phyloP scores from a whole-genome alignment of 2,113 vertebrate species.

The Pteruthius melanotis region DNA sequence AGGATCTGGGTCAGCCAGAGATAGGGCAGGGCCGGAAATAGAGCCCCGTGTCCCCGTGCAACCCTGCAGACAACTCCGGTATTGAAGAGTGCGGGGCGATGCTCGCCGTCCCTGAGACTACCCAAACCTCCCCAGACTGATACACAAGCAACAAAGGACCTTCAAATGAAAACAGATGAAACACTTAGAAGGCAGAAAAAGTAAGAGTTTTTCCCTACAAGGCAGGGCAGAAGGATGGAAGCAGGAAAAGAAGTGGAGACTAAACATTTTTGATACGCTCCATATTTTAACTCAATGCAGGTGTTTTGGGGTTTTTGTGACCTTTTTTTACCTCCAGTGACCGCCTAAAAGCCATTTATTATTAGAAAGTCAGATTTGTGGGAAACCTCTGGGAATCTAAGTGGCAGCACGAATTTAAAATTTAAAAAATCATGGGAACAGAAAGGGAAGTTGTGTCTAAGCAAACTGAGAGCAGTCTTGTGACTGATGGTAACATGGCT shows the following conservation, averaged over 20 bases:
- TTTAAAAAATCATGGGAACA: background rate
- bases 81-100: rapidly evolving
- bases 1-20: constrained; percentile 3
- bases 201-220: rapidly evolving
- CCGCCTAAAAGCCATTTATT: background rate
- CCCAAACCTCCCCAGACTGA: background rate
- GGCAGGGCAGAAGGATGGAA: background rate
- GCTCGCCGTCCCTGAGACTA: background rate
- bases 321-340: background rate
- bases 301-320: background rate
- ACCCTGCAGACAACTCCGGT: background rate
- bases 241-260: background rate
- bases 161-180: background rate
- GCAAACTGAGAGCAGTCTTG: background rate
- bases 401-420: background rate
- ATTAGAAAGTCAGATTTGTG: background rate
- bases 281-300: background rate
- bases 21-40: background rate
- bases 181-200: background rate
- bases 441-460: background rate
- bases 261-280: background rate
- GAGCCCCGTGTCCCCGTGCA: background rate
- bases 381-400: background rate
- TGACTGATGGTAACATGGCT: background rate
- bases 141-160: rapidly evolving